phyloP scores from a whole-genome alignment of 2,888 invertebrate genomes.

The Polyommatus icarus region DNA sequence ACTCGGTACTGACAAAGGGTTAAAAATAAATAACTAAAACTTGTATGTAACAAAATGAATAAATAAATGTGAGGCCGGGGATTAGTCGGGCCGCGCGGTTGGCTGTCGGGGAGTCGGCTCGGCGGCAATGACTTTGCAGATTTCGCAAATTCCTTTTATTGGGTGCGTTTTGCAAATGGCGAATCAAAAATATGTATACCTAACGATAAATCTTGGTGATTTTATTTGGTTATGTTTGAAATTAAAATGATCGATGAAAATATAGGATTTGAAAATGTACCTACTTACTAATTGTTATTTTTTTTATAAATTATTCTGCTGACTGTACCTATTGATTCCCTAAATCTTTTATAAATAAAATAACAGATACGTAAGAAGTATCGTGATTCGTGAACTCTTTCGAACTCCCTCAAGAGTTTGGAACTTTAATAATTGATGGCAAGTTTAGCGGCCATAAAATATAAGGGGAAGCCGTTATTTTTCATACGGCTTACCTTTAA shows the following conservation, averaged over 20 bases:
- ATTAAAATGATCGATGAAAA: not conserved
- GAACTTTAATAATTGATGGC: slow-evolving; percentile 78
- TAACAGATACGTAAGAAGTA: slow-evolving; percentile 36
- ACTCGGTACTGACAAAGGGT: slow-evolving; percentile 59
- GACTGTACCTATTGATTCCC: not conserved
- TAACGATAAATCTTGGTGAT: not conserved
- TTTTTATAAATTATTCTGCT: not conserved
- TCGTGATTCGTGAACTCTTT: slow-evolving; percentile 51
- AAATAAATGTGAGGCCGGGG: slow-evolving; percentile 59
- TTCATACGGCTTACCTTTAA: slow-evolving; percentile 65
- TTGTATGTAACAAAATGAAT: slow-evolving; percentile 54
- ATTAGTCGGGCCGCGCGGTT: slow-evolving; percentile 62
- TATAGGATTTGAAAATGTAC: no score
- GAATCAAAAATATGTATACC: not conserved
- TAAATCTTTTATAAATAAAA: slow-evolving; percentile 4
- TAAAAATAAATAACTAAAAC: slow-evolving; percentile 62
- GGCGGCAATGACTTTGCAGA: slow-evolving; percentile 63
- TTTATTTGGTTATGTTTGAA: not conserved
- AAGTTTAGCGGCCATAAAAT: slow-evolving; percentile 76
- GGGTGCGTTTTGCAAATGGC: slow-evolving; percentile 35
- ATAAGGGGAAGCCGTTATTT: slow-evolving; percentile 66
- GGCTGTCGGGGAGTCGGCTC: slow-evolving; percentile 55
- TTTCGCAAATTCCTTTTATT: slow-evolving; percentile 33
- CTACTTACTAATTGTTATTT: not conserved
- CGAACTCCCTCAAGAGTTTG: slow-evolving; percentile 60